phyloP scores from a whole-genome alignment of 2,888 invertebrate species.

The Clivina fossor region DNA sequence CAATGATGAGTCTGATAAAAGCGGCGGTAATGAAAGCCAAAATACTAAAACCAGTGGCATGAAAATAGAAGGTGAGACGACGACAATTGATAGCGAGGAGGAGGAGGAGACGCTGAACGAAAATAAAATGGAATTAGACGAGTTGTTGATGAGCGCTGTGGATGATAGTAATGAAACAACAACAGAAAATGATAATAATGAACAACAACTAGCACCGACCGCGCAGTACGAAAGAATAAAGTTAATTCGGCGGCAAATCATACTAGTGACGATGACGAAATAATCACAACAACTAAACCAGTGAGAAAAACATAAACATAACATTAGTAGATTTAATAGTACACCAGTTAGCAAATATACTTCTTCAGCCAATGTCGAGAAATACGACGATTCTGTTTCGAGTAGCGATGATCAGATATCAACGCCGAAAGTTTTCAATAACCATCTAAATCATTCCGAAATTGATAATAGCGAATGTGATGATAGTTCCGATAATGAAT shows the following conservation, averaged over 20 bases:
- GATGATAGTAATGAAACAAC: too few relatives aligned
- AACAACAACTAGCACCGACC: slow-evolving; percentile 16
- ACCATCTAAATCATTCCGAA: slow-evolving; percentile 22
- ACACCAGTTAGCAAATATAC: background rate
- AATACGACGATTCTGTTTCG: background rate
- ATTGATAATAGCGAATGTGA: background rate
- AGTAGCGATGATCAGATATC: slow-evolving; percentile 30
- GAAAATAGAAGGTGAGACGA: too few relatives aligned
- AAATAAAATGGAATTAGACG: too few relatives aligned
- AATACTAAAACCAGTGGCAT: too few relatives aligned
- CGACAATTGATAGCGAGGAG: too few relatives aligned
- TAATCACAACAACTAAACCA: background rate
- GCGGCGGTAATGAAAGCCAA: too few relatives aligned
- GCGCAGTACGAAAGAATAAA: slow-evolving; percentile 31
- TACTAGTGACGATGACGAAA: slow-evolving; percentile 32
- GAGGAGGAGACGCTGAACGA: too few relatives aligned
- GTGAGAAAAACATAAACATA: background rate
- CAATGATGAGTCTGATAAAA: too few relatives aligned
- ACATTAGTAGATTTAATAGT: background rate
- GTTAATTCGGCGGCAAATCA: too few relatives aligned
- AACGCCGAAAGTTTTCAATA: slow-evolving; percentile 24
- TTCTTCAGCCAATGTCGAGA: background rate
- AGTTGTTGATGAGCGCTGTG: too few relatives aligned
- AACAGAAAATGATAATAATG: slow-evolving; percentile 21
- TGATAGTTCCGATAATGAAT: slow-evolving; percentile 17